Evolutionary conservation across 2,797 vertebrate genomes (phyloP).

Genomic region (Myripristis murdjan): DNA sequence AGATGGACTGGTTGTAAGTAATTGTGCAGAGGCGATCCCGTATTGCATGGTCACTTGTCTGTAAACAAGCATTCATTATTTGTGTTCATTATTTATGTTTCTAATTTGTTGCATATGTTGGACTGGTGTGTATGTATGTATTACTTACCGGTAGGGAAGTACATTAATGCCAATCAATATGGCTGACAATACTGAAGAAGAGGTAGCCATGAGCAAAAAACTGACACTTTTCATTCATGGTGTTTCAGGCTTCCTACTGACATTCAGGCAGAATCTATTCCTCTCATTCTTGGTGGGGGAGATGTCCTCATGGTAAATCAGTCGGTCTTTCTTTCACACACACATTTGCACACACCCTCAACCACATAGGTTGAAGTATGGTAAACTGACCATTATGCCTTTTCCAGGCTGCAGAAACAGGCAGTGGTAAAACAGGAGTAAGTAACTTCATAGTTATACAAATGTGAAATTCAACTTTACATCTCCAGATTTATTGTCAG

Average conservation of each 20-base stretch:
- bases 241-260: conserved; percentile 94
- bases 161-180: not conserved
- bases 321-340: not conserved
- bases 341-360: not conserved
- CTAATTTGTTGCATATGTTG: not conserved
- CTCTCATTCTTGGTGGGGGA: conserved; percentile 95
- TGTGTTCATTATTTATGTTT: too few species aligned
- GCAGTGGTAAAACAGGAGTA: conserved; percentile 99
- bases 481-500: not conserved
- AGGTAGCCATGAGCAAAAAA: not conserved
- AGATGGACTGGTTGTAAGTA: conserved; percentile 99
- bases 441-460: conserved; percentile 71
- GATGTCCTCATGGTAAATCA: conserved; percentile 95
- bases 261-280: conserved; percentile 98
- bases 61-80: not conserved
- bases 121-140: not conserved
- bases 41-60: not conserved
- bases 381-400: not conserved
- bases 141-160: not conserved
- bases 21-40: not conserved
- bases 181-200: not conserved
- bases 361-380: not conserved
- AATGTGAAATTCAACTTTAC: not conserved
- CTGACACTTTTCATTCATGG: not conserved
- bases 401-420: conserved; percentile 95